These are phyloP conservation scores for Seriola quinqueradiata DNA, from an alignment of 2,113 vertebrate species.

Conservation along the genomic window DNA sequence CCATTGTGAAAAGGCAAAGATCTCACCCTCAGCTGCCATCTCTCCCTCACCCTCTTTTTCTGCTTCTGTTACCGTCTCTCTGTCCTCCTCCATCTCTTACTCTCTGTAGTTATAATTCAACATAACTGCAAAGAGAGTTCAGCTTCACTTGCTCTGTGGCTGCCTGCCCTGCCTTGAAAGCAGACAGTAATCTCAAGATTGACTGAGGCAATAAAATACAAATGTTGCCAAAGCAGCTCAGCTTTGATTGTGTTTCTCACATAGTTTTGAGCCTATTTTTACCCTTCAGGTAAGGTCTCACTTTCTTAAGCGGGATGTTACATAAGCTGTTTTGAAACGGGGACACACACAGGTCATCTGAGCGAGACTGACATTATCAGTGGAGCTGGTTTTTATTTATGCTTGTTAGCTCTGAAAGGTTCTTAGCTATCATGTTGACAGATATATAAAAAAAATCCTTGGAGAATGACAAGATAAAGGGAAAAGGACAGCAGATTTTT, in stretches of 20 bases:
- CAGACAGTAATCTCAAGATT: slow-evolving; percentile 32
- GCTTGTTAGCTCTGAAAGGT: slow-evolving; percentile 3
- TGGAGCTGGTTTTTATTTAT: background rate
- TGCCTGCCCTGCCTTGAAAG: slow-evolving; percentile 14
- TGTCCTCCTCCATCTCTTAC: background rate
- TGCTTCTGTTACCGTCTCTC: background rate
- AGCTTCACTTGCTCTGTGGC: slow-evolving; percentile 14
- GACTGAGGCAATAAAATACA: slow-evolving; percentile 37
- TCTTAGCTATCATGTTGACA: too few relatives aligned
- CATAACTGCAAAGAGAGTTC: slow-evolving; percentile 29
- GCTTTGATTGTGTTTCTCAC: slow-evolving; percentile 48
- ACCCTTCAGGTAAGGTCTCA: slow-evolving; percentile 38
- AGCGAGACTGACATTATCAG: background rate
- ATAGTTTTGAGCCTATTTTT: slow-evolving; percentile 24
- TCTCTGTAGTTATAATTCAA: background rate
- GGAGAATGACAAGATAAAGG: background rate
- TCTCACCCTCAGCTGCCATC: slow-evolving; percentile 5
- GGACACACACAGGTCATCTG: background rate
- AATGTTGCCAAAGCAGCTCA: slow-evolving; percentile 33
- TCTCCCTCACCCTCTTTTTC: background rate
- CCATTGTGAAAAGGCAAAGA: slow-evolving; percentile 38
- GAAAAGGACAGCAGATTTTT: too few relatives aligned
- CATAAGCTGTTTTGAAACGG: background rate
- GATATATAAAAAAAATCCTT: too few relatives aligned
- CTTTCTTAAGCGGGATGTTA: background rate